A percentile compares a stretch with the other conserved stretches of the same genome.
These are phyloP conservation scores for Drosophila diplacantha DNA, from an alignment of 2,888 invertebrate genomes.

Conservation along the genomic window DNA sequence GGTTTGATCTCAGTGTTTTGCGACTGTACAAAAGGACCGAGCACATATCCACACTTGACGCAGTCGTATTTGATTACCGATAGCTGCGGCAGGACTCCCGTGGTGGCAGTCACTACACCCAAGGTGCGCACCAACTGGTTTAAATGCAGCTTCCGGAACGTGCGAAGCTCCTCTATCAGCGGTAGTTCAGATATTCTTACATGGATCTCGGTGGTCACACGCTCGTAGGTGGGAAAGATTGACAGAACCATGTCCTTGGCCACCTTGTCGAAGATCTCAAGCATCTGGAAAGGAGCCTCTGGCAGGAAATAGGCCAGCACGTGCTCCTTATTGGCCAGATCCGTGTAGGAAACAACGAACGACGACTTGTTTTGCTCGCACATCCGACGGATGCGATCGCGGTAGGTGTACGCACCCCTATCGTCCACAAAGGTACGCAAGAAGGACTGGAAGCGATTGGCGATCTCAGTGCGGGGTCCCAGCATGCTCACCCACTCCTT, in stretches of 20 bases:
- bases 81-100: conserved; percentile 96
- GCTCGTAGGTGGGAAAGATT: conserved; percentile 96
- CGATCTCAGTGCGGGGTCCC: conserved; percentile 96
- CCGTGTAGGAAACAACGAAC: conserved; percentile 94
- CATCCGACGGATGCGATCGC: conserved; percentile 95
- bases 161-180: conserved; percentile 95
- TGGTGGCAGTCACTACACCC: conserved; percentile 97
- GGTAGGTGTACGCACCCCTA: conserved; percentile 91
- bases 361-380: conserved; percentile 94
- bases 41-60: conserved; percentile 93
- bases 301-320: conserved; percentile 97
- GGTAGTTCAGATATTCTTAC: conserved; percentile 97
- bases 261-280: conserved; percentile 96
- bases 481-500: conserved; percentile 98
- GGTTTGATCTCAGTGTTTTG: conserved; percentile 96
- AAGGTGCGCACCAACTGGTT: conserved; percentile 95
- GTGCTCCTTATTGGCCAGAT: conserved; percentile 92
- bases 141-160: conserved; percentile 91
- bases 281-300: conserved; percentile 97
- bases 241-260: conserved; percentile 94
- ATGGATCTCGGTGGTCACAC: conserved; percentile 95
- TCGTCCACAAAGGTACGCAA: conserved; percentile 92
- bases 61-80: conserved; percentile 98
- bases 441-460: conserved; percentile 95
- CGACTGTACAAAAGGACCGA: conserved; percentile 97